These are phyloP conservation scores for Acronicta leporina DNA, from an alignment of 2,888 invertebrate genomes.

Conservation along the genomic window DNA sequence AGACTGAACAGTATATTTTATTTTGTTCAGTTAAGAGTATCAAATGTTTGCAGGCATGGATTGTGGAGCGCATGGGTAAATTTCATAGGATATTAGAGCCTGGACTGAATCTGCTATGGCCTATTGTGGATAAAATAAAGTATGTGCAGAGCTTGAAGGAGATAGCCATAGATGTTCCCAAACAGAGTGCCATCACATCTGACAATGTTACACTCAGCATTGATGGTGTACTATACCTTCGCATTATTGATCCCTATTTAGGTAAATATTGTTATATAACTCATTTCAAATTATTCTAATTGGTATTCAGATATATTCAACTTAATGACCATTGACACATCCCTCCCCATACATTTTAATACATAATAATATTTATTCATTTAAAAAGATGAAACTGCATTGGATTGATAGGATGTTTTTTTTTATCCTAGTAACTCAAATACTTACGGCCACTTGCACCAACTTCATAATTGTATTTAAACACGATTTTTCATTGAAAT, in stretches of 20 bases:
- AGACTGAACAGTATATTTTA: no score
- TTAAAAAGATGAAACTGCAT: no score
- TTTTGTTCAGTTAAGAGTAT: background rate
- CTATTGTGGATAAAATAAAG: constrained; percentile 96
- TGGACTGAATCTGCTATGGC: constrained; percentile 97
- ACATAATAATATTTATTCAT: no score
- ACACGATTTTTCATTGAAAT: no score
- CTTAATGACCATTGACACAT: no score
- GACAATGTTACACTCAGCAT: constrained; percentile 99
- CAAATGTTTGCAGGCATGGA: constrained; percentile 93
- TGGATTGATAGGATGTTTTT: no score
- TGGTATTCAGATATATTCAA: no score
- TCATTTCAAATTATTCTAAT: no score
- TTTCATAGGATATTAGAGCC: constrained; percentile 98
- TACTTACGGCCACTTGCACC: no score
- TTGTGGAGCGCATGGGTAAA: constrained; percentile 99
- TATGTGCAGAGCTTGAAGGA: constrained; percentile 99
- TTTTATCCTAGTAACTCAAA: no score
- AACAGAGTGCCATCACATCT: constrained; percentile 99
- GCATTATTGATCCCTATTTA: constrained; percentile 97
- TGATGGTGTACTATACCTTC: constrained; percentile 98
- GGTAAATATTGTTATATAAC: constrained; percentile 75
- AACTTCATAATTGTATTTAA: no score
- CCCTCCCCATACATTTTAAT: no score
- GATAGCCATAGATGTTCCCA: constrained; percentile 99